phyloP scores from a whole-genome alignment of 1,140 invertebrate genomes.

The Heliconius nattereri region DNA sequence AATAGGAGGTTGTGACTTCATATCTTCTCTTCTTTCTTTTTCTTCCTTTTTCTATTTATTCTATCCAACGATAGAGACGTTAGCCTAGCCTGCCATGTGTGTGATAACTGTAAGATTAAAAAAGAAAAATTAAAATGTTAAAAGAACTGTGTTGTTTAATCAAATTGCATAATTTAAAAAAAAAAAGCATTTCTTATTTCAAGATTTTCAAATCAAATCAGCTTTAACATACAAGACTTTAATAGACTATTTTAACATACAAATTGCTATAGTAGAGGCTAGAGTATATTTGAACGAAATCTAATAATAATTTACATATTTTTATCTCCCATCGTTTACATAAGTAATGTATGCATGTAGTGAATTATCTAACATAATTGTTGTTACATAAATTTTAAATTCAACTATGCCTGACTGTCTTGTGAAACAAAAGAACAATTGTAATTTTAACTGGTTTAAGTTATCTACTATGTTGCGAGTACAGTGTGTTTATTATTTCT shows the following conservation, averaged over 20 bases:
- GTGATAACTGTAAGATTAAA: too few relatives aligned
- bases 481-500: not conserved
- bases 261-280: not conserved
- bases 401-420: slow-evolving; percentile 7
- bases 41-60: too few relatives aligned
- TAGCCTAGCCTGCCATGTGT: too few relatives aligned
- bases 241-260: not conserved
- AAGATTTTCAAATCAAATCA: too few relatives aligned
- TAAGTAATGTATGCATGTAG: slow-evolving; percentile 25
- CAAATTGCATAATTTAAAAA: too few relatives aligned
- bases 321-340: slow-evolving; percentile 14
- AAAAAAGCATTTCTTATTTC: too few relatives aligned
- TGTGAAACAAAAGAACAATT: slow-evolving; percentile 9
- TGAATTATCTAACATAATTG: slow-evolving; percentile 31
- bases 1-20: too few relatives aligned
- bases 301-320: not conserved
- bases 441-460: not conserved
- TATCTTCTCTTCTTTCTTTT: too few relatives aligned
- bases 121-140: too few relatives aligned
- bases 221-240: too few relatives aligned
- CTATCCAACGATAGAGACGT: too few relatives aligned
- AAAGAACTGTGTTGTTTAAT: too few relatives aligned
- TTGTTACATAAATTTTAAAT: slow-evolving; percentile 24
- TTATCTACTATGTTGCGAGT: not conserved
- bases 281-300: not conserved